These are phyloP conservation scores for Baronia brevicornis DNA, from an alignment of 2,888 invertebrate species.

Conservation along the genomic window DNA sequence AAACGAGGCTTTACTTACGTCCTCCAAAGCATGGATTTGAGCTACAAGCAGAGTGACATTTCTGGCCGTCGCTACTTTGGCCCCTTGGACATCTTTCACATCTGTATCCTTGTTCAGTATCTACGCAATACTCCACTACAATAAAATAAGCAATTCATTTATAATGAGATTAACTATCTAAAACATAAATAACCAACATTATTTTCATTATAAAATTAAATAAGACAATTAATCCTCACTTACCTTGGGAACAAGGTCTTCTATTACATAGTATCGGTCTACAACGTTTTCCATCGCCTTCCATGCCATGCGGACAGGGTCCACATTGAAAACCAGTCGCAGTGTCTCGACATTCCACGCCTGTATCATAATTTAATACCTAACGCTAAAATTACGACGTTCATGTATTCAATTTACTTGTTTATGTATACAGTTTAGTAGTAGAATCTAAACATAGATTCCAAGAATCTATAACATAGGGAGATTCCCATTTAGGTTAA, in stretches of 20 bases:
- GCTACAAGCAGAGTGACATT: constrained; percentile 84
- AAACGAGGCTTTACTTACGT: constrained; percentile 41
- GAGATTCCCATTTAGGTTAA: no score
- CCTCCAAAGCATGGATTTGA: constrained; percentile 72
- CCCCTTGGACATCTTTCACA: constrained; percentile 87
- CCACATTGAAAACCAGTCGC: constrained; percentile 89
- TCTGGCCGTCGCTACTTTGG: constrained; percentile 84
- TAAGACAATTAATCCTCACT: constrained; percentile 19
- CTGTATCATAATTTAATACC: no score
- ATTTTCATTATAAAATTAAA: not conserved
- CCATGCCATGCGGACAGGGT: constrained; percentile 87
- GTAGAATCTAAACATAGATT: no score
- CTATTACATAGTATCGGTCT: constrained; percentile 77
- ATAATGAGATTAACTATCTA: no score
- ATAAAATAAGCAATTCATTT: no score
- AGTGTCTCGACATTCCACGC: constrained; percentile 84
- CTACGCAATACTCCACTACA: constrained; percentile 80
- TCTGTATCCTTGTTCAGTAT: constrained; percentile 80
- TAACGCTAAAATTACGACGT: no score
- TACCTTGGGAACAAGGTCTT: constrained; percentile 78
- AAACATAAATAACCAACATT: not conserved
- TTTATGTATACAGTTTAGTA: no score
- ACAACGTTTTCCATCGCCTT: constrained; percentile 80
- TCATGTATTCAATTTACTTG: no score
- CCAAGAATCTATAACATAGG: no score